Base-by-base conservation (phyloP, 2,888 invertebrate genomes). In the Copidosoma aretas region DNA sequence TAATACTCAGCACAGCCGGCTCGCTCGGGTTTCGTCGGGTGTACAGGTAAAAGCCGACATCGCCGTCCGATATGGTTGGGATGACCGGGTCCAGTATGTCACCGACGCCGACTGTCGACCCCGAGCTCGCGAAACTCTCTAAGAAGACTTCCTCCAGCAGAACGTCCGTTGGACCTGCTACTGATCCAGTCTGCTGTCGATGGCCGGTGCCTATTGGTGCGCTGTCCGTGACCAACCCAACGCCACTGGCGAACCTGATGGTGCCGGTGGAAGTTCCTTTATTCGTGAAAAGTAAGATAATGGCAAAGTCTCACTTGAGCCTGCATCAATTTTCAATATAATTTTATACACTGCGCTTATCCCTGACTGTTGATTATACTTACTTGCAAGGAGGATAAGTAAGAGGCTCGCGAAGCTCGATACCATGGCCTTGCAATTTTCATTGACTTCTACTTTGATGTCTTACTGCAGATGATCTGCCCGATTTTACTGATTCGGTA, bases 11-110 rank as follows among this genome's bases (percentile, higher is more conserved):
- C 15, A 65, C 39, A 49, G 75, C 74, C 4, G 75, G 54, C 1
- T 74, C 67, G 1, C 62, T 68, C 12, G 73, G 72, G 67, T 81
- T 78, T 5, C 74, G 63, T 22, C 72, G 75, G 1, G 81, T 80
- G 67, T 75, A 81, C 8, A 82, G 73, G 66, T 76, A 71, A 67
- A 81, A 78, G 17, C 67, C 72, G 5, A 80, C 66, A 25, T 76
- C 76, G 1, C 67, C 65, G 1, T 77, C 76, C 32, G 32, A 8
- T 32, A 32, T 32, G 0, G 75, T 66, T 14, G 70, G 43, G 17
- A 64, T 46, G 12, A 57, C 41, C 10, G 66, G 52, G 39, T 69
- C 57, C 0, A 69, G 0, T 10, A 63, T n/a, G 58, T 25, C 17
- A 59, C 10, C 19, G 39, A 53, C 5, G 32, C 32, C 19, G 63